Conservation (phyloP, 2,113 vertebrate genomes). For the Tupaia tana region DNA sequence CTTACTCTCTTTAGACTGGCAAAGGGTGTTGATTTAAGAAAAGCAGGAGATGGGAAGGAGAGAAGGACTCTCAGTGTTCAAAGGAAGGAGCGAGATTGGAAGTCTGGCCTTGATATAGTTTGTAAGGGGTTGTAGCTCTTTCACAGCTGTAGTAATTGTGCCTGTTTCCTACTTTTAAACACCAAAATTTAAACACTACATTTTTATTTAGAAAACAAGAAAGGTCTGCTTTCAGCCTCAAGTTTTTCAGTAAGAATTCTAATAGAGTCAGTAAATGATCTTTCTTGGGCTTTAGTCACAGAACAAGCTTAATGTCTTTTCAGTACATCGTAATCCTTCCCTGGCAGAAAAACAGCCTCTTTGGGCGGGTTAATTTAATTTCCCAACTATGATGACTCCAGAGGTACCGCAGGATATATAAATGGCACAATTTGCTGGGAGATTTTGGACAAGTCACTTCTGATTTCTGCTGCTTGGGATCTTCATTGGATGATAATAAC, state of each 20-base stretch:
- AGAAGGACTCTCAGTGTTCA: background rate
- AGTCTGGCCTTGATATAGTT: too few species aligned
- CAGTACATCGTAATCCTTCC: background rate
- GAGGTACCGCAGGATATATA: conserved; percentile 17
- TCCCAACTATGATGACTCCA: background rate
- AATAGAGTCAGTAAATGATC: conserved; percentile 31
- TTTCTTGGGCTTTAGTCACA: conserved; percentile 13
- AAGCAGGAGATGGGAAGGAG: background rate
- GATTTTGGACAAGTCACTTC: conserved; percentile 69
- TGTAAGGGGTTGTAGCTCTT: background rate
- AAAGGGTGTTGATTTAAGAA: background rate
- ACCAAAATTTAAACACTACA: conserved; percentile 6
- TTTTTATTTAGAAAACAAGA: conserved; percentile 56
- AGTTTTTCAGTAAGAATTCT: conserved; percentile 50
- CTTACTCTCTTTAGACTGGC: background rate
- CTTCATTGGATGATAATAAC: conserved; percentile 59
- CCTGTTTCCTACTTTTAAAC: background rate
- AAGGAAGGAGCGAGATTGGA: background rate
- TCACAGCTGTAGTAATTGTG: background rate
- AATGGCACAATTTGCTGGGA: conserved; percentile 46
- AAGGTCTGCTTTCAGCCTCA: conserved; percentile 16
- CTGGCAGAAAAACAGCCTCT: conserved; percentile 58
- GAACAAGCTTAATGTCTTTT: conserved; percentile 5
- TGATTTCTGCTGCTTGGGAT: conserved; percentile 58
- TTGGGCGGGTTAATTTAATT: conserved; percentile 47